Percentiles rank a stretch among this genome's conserved stretches.
Conservation (phyloP, 2,113 vertebrate species). For the Furnarius figulus region DNA sequence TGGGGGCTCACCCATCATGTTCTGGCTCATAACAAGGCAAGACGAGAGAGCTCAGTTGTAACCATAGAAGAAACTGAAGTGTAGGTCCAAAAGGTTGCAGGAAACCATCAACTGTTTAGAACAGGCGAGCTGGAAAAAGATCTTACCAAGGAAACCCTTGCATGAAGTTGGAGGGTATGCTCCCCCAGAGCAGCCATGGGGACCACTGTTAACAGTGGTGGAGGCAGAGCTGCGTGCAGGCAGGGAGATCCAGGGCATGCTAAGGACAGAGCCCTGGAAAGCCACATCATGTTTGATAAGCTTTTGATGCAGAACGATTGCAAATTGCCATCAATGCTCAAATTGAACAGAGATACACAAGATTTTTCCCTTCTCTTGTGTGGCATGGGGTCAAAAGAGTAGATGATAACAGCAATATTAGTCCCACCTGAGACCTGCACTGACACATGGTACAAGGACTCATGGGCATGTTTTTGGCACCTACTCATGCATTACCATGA, state of each 20-base stretch:
- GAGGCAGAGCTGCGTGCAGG: neutral
- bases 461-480: neutral
- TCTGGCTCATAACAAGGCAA: neutral
- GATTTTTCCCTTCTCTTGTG: neutral
- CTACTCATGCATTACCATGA: fast-evolving
- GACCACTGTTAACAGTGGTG: neutral
- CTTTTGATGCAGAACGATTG: conserved; percentile 13
- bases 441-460: neutral
- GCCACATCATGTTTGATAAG: neutral
- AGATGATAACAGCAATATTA: neutral
- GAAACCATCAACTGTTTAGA: neutral
- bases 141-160: neutral
- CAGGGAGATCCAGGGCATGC: neutral
- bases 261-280: neutral
- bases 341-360: neutral
- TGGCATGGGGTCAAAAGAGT: neutral
- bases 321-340: conserved; percentile 26
- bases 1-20: conserved; percentile 29
- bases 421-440: neutral
- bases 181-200: neutral
- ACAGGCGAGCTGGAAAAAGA: neutral
- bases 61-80: neutral
- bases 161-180: neutral
- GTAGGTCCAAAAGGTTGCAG: neutral
- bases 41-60: neutral